A percentile compares a stretch with the other conserved stretches of the same genome.
Evolutionary conservation across 2,113 vertebrate species (phyloP).

Genomic region (Hippocampus zosterae): DNA sequence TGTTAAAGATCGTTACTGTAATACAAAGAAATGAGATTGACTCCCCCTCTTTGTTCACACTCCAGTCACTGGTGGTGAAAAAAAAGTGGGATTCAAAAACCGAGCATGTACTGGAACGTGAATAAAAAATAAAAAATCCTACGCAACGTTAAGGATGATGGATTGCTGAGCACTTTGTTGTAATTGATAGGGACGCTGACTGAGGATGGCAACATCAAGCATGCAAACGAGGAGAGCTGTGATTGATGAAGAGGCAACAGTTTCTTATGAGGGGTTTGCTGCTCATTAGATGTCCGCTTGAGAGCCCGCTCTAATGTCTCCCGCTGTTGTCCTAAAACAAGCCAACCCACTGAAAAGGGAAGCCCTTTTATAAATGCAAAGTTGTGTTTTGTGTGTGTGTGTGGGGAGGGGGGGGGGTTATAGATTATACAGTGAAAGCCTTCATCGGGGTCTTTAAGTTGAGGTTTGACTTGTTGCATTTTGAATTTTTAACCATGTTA

Average conservation of each 20-base stretch:
- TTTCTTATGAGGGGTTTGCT: constrained; percentile 10
- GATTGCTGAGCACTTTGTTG: constrained; percentile 50
- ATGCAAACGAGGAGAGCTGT: constrained; percentile 47
- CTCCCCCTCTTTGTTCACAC: constrained; percentile 11
- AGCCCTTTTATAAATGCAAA: too few species aligned
- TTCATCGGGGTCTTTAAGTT: too few species aligned
- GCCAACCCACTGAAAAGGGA: not conserved
- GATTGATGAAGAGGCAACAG: constrained; percentile 55
- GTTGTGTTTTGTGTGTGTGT: too few species aligned
- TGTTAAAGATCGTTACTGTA: constrained; percentile 41
- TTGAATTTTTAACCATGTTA: too few species aligned
- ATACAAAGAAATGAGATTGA: constrained; percentile 9
- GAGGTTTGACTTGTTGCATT: too few species aligned
- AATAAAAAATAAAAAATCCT: not conserved
- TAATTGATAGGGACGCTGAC: constrained; percentile 60
- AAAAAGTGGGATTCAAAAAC: not conserved
- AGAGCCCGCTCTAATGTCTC: constrained; percentile 4
- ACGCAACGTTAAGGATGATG: constrained; percentile 46
- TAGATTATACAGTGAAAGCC: too few species aligned
- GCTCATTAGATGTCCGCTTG: constrained; percentile 20
- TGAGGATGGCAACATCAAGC: constrained; percentile 41
- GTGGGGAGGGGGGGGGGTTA: too few species aligned
- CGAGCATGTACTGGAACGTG: constrained; percentile 1
- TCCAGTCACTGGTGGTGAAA: not conserved
- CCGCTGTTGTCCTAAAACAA: constrained; percentile 6